Evolutionary conservation across 2,797 vertebrate species (phyloP).

Genomic region (Craterocephalus amniculus): DNA sequence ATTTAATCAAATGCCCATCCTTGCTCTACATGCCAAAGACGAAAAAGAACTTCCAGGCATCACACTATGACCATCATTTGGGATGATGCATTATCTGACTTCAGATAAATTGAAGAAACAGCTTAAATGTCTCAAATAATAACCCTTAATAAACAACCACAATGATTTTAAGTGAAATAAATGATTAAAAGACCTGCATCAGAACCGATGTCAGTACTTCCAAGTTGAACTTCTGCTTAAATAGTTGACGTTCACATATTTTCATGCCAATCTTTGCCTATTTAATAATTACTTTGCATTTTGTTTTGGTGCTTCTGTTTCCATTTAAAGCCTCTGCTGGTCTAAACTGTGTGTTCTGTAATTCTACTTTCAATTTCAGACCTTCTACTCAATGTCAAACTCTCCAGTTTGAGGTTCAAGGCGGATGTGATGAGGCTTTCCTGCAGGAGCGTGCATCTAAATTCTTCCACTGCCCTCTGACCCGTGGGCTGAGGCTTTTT

Average conservation of each 20-base stretch:
- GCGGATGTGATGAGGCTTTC: conserved; percentile 40
- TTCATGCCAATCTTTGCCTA: conserved; percentile 10
- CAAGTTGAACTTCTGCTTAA: too few species aligned
- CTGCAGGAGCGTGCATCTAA: conserved; percentile 33
- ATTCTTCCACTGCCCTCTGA: conserved; percentile 40
- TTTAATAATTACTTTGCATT: background rate
- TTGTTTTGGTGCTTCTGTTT: conserved; percentile 9
- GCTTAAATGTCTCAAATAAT: background rate
- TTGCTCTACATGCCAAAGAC: too few species aligned
- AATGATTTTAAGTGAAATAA: background rate
- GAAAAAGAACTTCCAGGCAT: background rate
- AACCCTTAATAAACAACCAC: background rate
- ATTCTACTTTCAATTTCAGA: conserved; percentile 14
- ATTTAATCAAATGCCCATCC: too few species aligned
- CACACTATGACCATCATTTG: too few species aligned
- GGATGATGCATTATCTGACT: background rate
- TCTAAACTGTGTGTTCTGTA: background rate
- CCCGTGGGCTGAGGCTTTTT: conserved; percentile 44
- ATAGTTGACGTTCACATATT: background rate
- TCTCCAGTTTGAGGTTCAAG: conserved; percentile 11
- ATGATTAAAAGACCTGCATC: background rate
- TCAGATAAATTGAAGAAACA: background rate
- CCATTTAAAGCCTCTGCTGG: background rate
- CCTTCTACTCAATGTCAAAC: conserved; percentile 3
- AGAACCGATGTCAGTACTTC: background rate